These are phyloP conservation scores for Pomatostomus ruficeps DNA, from an alignment of 2,113 vertebrate species.

Conservation along the genomic window DNA sequence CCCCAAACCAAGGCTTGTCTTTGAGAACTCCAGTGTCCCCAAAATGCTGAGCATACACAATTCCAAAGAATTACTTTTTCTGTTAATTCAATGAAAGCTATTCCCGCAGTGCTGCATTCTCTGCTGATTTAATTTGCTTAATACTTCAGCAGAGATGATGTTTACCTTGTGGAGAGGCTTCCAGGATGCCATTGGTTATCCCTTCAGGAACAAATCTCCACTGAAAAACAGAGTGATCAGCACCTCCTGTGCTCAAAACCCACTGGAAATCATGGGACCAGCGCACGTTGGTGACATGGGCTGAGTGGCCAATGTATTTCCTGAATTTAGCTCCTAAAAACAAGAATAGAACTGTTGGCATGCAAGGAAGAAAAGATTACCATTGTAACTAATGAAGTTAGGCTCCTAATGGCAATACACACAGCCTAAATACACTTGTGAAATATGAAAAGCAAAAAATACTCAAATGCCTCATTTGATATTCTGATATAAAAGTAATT, in stretches of 20 bases:
- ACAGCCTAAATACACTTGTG: background rate
- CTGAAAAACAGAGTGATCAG: constrained; percentile 95
- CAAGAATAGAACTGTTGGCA: background rate
- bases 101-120: background rate
- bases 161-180: constrained; percentile 86
- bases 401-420: background rate
- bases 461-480: background rate
- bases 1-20: background rate
- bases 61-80: background rate
- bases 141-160: background rate
- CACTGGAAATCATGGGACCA: constrained; percentile 97
- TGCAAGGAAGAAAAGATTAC: background rate
- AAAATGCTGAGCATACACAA: background rate
- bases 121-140: background rate
- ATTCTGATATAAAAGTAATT: background rate
- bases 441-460: background rate
- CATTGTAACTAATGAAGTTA: background rate
- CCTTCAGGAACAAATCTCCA: constrained; percentile 96
- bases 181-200: constrained; percentile 85
- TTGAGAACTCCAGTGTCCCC: background rate
- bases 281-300: constrained; percentile 93
- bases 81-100: background rate
- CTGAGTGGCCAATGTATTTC: constrained; percentile 93
- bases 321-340: constrained; percentile 90
- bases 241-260: constrained; percentile 92